Evolutionary conservation across 2,888 invertebrate species (phyloP), one percentile per base, ranked within the genome.

Genomic region (Epirrhoe alternata): DNA sequence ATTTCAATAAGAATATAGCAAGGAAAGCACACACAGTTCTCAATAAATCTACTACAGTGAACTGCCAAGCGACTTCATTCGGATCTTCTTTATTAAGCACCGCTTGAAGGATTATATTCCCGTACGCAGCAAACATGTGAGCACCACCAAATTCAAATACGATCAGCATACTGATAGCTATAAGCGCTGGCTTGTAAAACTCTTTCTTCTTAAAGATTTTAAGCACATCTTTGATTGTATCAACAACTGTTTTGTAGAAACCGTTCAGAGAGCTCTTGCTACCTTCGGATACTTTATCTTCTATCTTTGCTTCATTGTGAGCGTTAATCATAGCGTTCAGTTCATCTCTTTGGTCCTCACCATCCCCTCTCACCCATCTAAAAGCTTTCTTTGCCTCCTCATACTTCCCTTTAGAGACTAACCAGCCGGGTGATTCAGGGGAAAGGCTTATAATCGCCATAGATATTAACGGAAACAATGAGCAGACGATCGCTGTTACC

Each of bases 391-490:
- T 91, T 0, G 96, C 96, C 68, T 95, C 94, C 1, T 90, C 90
- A 3, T 90, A 86, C 52, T 93, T 93, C 1, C 94, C 94, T 77
- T 95, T 95, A 0, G 95, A 94, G 0, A 95, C 91, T 60, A 96
- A 81, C 96, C 96, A 96, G 64, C 94, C 91, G 0, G 96, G 95
- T 0, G 96, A 95, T 85, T 96, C 96, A 0, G 95, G 95, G 0
- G 93, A 93, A 2, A 93, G 69, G 50, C 87, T 86, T 8, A 92
- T 92, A 1, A 93, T 89, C 0, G 80, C 86, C 79, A 95, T 89
- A 55, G 77, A 92, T 85, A 78, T 88, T 0, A 94, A 62, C 1
- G 95, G 94, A 50, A 94, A 88, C 49, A 88, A 64, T 0, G 93
- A 88, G 68, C 94, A 94, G 0, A 95, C 88, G 0, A 93, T 84